Percentiles rank a stretch among this genome's conserved stretches.
phyloP scores from a whole-genome alignment of 2,113 vertebrate species.

The Helogale parvula region DNA sequence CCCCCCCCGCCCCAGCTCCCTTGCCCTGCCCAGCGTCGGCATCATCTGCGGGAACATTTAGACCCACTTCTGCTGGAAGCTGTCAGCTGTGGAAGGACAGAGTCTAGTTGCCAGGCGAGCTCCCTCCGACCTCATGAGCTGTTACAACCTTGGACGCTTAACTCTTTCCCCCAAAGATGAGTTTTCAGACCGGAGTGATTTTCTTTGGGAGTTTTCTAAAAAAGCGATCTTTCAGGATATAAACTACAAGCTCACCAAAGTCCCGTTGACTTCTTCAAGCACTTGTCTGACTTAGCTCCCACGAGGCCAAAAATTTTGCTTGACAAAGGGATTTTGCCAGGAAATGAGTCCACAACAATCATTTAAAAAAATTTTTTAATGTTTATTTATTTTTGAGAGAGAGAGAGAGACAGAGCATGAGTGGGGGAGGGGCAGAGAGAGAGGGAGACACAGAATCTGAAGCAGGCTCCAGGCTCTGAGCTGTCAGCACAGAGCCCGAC shows the following conservation, averaged over 20 bases:
- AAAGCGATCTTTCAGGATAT: slow-evolving; percentile 38
- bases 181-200: slow-evolving; percentile 49
- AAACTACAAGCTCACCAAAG: slow-evolving; percentile 48
- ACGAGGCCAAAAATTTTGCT: slow-evolving; percentile 56
- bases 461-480: no score
- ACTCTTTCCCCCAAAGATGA: slow-evolving; percentile 70
- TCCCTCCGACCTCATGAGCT: slow-evolving; percentile 67
- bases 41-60: slow-evolving; percentile 82
- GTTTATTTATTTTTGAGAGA: no score
- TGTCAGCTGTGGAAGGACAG: slow-evolving; percentile 60
- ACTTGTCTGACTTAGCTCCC: slow-evolving; percentile 44
- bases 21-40: not conserved
- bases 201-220: not conserved
- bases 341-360: slow-evolving; percentile 46
- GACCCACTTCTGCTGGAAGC: slow-evolving; percentile 80
- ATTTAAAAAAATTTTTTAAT: no score
- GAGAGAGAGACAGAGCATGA: no score
- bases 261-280: slow-evolving; percentile 50
- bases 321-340: slow-evolving; percentile 45
- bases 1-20: slow-evolving; percentile 73
- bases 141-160: slow-evolving; percentile 62
- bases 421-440: no score
- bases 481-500: no score
- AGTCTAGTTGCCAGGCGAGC: slow-evolving; percentile 55
- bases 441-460: no score